These are phyloP conservation scores for Zaprionus capensis DNA, from an alignment of 1,140 invertebrate species.

Conservation along the genomic window DNA sequence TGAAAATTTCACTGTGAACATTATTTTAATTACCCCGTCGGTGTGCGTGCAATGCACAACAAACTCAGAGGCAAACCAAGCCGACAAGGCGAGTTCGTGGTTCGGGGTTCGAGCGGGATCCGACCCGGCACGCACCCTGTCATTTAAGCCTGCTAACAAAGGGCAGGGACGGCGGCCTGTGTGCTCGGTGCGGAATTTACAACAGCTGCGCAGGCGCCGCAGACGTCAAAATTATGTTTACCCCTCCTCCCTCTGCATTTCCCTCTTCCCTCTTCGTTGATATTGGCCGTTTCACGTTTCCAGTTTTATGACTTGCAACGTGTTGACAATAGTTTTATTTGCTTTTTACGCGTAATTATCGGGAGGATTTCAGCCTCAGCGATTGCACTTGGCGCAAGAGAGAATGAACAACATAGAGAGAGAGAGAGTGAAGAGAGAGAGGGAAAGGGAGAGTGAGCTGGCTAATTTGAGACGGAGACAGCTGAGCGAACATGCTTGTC, in stretches of 20 bases:
- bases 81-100: slow-evolving; percentile 22
- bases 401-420: neutral
- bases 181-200: slow-evolving; percentile 26
- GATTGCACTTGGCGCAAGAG: slow-evolving; percentile 40
- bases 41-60: slow-evolving; percentile 7
- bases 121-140: slow-evolving; percentile 69
- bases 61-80: neutral
- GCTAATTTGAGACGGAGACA: slow-evolving; percentile 2
- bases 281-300: slow-evolving; percentile 50
- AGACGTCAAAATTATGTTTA: slow-evolving; percentile 32
- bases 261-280: neutral
- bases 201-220: slow-evolving; percentile 76
- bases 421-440: neutral
- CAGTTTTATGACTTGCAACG: slow-evolving; percentile 52
- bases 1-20: slow-evolving; percentile 74
- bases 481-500: slow-evolving; percentile 35
- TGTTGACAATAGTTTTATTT: slow-evolving; percentile 79
- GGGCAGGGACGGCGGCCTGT: slow-evolving; percentile 5
- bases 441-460: neutral
- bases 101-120: neutral
- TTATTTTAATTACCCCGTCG: slow-evolving; percentile 75
- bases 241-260: neutral
- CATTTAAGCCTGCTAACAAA: slow-evolving; percentile 53
- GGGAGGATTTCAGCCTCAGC: slow-evolving; percentile 69
- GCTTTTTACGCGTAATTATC: slow-evolving; percentile 63